Evolutionary conservation across 92 coral and sea anemone genomes (phyloP), one percentile per base, ranked within the genome.

Genomic region (Palythoa grandis): DNA sequence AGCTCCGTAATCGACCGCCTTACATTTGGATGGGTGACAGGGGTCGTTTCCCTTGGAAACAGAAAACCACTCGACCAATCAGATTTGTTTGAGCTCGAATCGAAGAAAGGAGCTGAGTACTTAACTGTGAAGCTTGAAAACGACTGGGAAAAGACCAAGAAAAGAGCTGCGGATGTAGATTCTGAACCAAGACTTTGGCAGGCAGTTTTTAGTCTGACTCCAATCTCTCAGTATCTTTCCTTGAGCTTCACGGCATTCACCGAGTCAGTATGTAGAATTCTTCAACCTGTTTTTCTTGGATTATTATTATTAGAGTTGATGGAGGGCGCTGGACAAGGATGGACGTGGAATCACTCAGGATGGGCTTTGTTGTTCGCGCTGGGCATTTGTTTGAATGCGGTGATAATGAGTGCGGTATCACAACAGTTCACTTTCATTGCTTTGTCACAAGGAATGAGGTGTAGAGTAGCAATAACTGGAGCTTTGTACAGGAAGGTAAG

Each of bases 1-100:
- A 80, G 85, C 60, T 80, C 85, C 13, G 74, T 53, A 11, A 48
- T 80, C 15, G 85, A 80, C 15, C 61, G 85, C 40, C 85, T 80
- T 13, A 80, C 85, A 80, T 80, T 80, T 19, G 85, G 74, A 19
- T 80, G 85, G 85, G 85, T 80, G 8, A 80, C 85, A 23, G 85
- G 85, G 47, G 85, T 80, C 7, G 85, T 80, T 19, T 80, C 85
- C 12, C 85, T 80, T 40, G 85, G 85, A 67, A 80, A 80, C 73
- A 66, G 20, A 70, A 80, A 80, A 66, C 22, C 85, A 20, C 74
- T 80, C 40, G 61, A 80, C 20, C 74, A 80, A 52, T 80, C 85
- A 11, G 85, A 80, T 67, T 80, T 80, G 54, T 80, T 80, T 16
- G 85, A 80, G 65, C 85, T 80, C 66, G 85, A 80, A 22, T 80